Evolutionary conservation across 2,113 vertebrate species (phyloP).

Genomic region (Macroglossus sobrinus): DNA sequence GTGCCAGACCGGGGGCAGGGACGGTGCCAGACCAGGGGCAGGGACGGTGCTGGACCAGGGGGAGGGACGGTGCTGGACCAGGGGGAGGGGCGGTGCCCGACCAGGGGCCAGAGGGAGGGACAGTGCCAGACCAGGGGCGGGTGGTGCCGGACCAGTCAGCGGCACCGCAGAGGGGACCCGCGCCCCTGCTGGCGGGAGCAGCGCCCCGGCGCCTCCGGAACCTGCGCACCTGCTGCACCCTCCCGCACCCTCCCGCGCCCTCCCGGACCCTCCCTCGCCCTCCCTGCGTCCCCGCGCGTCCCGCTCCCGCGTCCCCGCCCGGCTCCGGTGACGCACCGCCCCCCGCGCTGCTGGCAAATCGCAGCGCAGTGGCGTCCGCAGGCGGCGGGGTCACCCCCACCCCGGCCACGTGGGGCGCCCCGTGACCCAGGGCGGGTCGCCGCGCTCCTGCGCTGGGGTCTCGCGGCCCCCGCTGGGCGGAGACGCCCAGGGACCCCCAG

Average conservation of each 20-base stretch:
- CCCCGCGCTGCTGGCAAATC: fast-evolving
- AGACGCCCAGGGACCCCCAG: no score
- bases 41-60: no score
- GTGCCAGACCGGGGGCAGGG: no score
- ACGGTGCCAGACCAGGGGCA: no score
- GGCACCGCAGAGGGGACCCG: background rate
- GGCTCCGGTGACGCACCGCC: no score
- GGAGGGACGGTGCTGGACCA: no score
- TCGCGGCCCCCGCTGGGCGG: fast-evolving
- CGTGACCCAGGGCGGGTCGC: fast-evolving
- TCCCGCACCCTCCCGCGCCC: fast-evolving
- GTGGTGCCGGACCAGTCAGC: fast-evolving
- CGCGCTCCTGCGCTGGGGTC: fast-evolving
- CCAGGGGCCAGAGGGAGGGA: no score
- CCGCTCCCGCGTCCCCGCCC: no score
- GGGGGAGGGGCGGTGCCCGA: no score
- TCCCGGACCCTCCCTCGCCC: no score
- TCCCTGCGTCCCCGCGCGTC: no score
- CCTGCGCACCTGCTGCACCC: fast-evolving
- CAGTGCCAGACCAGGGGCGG: no score
- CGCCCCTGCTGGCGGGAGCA: fast-evolving
- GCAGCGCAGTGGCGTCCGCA: fast-evolving
- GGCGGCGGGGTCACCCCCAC: fast-evolving
- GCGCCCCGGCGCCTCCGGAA: fast-evolving
- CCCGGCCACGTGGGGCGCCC: fast-evolving